Evolutionary conservation across 2,797 vertebrate species (phyloP).

Genomic region (Hippocampus kuda): DNA sequence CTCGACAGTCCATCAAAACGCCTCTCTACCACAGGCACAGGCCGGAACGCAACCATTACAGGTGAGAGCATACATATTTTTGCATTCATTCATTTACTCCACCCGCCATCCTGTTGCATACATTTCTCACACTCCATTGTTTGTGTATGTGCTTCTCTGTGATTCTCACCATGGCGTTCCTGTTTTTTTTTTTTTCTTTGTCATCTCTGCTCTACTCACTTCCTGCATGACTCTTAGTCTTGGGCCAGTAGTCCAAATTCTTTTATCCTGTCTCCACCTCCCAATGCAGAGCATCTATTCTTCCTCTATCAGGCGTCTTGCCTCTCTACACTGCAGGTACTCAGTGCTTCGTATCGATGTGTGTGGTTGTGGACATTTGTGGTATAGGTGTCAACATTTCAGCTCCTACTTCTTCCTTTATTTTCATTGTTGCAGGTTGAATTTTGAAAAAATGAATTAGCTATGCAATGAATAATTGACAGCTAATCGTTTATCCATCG

Average conservation of each 20-base stretch:
- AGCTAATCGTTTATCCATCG: background rate
- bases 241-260: constrained; percentile 65
- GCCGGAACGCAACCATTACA: constrained; percentile 70
- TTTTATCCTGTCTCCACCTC: constrained; percentile 69
- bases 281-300: constrained; percentile 72
- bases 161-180: constrained; percentile 18
- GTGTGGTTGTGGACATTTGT: constrained; percentile 20
- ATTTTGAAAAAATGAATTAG: background rate
- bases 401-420: constrained; percentile 2
- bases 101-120: constrained; percentile 4
- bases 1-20: constrained; percentile 36
- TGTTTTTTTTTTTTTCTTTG: constrained; percentile 3
- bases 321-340: constrained; percentile 64
- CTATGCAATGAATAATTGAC: background rate
- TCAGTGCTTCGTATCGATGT: constrained; percentile 25
- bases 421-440: background rate
- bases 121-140: constrained; percentile 10
- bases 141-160: constrained; percentile 6
- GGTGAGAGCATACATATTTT: constrained; percentile 56
- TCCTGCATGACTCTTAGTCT: constrained; percentile 68
- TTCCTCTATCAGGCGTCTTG: constrained; percentile 73
- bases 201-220: constrained; percentile 50
- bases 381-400: constrained; percentile 15
- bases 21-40: constrained; percentile 44
- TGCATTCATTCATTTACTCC: background rate